These are phyloP conservation scores for Bhutanitis thaidina DNA, from an alignment of 2,888 invertebrate species.

Conservation along the genomic window DNA sequence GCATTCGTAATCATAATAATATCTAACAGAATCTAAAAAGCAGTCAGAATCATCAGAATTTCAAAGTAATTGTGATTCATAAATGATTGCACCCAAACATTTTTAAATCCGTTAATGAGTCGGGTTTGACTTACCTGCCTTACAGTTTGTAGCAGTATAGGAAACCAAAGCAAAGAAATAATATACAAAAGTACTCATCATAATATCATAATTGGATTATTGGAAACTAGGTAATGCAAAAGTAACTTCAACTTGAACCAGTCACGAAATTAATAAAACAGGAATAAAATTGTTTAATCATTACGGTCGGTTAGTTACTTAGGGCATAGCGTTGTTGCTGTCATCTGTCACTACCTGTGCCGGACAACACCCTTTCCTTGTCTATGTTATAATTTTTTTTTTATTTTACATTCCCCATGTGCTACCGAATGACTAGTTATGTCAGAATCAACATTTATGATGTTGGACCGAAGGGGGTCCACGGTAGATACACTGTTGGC, in stretches of 20 bases:
- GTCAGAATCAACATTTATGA: no score
- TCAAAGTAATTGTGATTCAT: neutral
- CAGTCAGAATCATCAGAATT: neutral
- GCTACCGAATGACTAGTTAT: no score
- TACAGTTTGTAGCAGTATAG: conserved; percentile 51
- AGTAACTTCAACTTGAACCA: conserved; percentile 28
- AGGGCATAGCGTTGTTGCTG: neutral
- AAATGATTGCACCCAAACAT: neutral
- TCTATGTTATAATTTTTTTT: no score
- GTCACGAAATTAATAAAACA: conserved; percentile 43
- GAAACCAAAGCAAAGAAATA: conserved; percentile 69
- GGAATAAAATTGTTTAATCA: conserved; percentile 65
- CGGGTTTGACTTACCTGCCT: conserved; percentile 55
- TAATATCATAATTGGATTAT: conserved; percentile 63
- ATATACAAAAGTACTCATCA: conserved; percentile 65
- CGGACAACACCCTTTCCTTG: conserved; percentile 32
- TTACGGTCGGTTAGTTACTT: conserved; percentile 63
- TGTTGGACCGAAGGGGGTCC: no score
- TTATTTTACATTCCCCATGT: no score
- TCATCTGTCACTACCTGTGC: conserved; percentile 38
- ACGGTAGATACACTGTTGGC: no score
- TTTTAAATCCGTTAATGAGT: no score
- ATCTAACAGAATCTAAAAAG: conserved; percentile 60
- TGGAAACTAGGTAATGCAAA: conserved; percentile 24
- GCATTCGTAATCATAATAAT: conserved; percentile 83